Conservation (phyloP, 2,888 invertebrate species). For the Callyntrura sp. region DNA sequence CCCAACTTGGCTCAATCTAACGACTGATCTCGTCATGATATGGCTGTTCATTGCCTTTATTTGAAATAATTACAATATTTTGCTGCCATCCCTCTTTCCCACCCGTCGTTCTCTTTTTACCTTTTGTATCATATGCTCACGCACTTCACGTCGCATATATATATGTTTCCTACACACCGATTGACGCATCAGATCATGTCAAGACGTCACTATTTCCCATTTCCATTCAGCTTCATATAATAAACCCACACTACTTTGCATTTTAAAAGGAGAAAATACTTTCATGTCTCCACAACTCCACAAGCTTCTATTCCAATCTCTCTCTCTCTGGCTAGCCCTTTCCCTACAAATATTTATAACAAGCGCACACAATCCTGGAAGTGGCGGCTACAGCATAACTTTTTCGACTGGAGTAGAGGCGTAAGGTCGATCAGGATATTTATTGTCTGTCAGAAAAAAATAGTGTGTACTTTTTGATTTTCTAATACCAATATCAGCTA, state of each 20-base stretch:
- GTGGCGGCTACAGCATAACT: background rate
- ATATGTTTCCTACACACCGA: background rate
- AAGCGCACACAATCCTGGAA: background rate
- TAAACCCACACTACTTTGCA: conserved; percentile 31
- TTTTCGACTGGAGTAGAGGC: background rate
- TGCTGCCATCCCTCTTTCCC: background rate
- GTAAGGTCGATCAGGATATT: conserved; percentile 42
- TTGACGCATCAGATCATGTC: conserved; percentile 35
- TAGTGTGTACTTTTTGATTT: conserved; percentile 24
- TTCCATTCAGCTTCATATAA: conserved; percentile 13
- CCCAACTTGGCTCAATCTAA: no score
- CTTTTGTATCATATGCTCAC: conserved; percentile 3
- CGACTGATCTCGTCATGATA: background rate
- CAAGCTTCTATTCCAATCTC: background rate
- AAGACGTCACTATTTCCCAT: conserved; percentile 43
- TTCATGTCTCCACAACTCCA: background rate
- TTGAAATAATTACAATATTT: conserved; percentile 16
- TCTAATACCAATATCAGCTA: background rate
- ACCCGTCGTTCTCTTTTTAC: background rate
- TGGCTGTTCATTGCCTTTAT: conserved; percentile 5
- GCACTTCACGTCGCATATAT: background rate
- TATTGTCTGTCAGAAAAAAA: conserved; percentile 20
- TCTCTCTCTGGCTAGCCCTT: background rate
- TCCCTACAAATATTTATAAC: conserved; percentile 7
- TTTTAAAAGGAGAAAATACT: conserved; percentile 4